A percentile compares a stretch with the other conserved stretches of the same genome.
phyloP scores from a whole-genome alignment of 2,113 vertebrate genomes.

The Delphinus delphis region DNA sequence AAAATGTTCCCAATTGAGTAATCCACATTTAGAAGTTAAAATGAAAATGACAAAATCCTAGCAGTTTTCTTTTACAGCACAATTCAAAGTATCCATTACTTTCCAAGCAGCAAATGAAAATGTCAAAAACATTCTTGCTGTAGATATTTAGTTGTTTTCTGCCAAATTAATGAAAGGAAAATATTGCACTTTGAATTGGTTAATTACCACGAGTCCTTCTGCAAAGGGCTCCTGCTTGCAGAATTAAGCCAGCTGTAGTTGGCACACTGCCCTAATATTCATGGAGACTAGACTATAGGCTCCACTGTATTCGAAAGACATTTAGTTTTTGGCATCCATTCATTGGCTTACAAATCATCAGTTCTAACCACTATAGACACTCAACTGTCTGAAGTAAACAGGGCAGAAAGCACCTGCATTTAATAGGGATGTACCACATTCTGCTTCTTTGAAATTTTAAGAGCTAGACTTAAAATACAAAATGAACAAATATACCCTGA shows the following conservation, averaged over 20 bases:
- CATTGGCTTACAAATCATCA: slow-evolving; percentile 61
- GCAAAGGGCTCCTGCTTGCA: slow-evolving; percentile 72
- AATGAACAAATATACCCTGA: slow-evolving; percentile 40
- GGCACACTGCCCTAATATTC: slow-evolving; percentile 71
- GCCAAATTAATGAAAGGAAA: slow-evolving; percentile 80
- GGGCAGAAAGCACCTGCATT: slow-evolving; percentile 69
- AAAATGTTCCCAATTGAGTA: slow-evolving; percentile 38
- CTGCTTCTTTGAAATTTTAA: slow-evolving; percentile 51
- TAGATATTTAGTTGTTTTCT: slow-evolving; percentile 77
- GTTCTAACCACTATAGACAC: slow-evolving; percentile 53
- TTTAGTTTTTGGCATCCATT: slow-evolving; percentile 62
- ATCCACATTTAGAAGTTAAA: slow-evolving; percentile 44
- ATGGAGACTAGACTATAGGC: slow-evolving; percentile 66
- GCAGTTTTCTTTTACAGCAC: slow-evolving; percentile 53
- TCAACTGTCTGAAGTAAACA: slow-evolving; percentile 64
- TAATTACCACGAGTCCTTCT: slow-evolving; percentile 78
- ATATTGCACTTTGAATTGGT: slow-evolving; percentile 77
- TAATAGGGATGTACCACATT: slow-evolving; percentile 30
- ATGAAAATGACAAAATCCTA: slow-evolving; percentile 62
- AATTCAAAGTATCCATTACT: slow-evolving; percentile 71
- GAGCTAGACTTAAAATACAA: slow-evolving; percentile 44
- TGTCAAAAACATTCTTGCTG: slow-evolving; percentile 73
- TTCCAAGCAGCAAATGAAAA: slow-evolving; percentile 70
- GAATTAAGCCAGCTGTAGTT: slow-evolving; percentile 70
- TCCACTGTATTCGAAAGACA: slow-evolving; percentile 63